Evolutionary conservation across 2,888 invertebrate species (phyloP).

Genomic region (Eupithecia vulgata): DNA sequence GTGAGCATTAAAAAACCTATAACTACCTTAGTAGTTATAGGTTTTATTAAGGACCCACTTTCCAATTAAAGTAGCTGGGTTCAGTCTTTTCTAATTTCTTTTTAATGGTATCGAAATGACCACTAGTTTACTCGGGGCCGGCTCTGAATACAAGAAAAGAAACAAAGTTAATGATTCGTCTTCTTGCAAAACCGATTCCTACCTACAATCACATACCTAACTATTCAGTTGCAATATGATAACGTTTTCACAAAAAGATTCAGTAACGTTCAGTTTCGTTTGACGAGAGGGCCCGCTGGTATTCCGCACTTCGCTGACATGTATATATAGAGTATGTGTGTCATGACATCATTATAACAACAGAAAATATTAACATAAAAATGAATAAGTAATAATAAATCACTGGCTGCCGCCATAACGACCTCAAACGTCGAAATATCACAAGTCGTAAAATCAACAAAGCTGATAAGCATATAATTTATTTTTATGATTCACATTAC

Average conservation of each 20-base stretch:
- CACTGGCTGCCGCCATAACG: background rate
- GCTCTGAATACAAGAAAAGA: no score
- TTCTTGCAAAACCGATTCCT: no score
- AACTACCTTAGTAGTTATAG: background rate
- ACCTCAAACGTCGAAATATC: slow-evolving; percentile 5
- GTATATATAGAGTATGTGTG: no score
- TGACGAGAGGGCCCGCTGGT: background rate
- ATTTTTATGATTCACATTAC: slow-evolving; percentile 23
- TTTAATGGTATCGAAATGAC: background rate
- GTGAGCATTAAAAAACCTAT: background rate
- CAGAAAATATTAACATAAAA: background rate
- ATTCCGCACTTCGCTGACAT: background rate
- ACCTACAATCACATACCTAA: no score
- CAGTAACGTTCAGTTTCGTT: no score
- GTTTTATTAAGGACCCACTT: background rate
- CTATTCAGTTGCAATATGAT: no score
- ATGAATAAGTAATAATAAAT: slow-evolving; percentile 7
- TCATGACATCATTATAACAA: background rate
- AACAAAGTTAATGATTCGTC: no score
- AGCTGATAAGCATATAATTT: slow-evolving; percentile 17
- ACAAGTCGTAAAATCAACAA: slow-evolving; percentile 23
- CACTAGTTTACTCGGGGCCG: background rate
- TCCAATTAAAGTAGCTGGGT: background rate
- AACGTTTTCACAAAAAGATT: no score
- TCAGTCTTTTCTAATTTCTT: background rate